Evolutionary conservation across 2,888 invertebrate species (phyloP).

Genomic region (Heliconius erato): DNA sequence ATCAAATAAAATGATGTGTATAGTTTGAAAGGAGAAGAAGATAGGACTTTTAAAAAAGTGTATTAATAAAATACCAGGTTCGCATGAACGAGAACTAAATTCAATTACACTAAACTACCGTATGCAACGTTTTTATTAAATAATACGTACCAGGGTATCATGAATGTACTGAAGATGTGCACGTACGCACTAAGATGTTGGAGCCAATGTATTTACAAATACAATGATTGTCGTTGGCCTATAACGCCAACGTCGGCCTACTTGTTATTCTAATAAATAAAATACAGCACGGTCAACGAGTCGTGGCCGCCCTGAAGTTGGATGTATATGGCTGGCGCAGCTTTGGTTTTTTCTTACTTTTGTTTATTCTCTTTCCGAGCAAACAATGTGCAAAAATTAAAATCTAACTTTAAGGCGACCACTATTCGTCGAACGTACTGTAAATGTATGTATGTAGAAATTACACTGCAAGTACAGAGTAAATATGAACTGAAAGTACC

Average conservation of each 20-base stretch:
- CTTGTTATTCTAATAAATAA: constrained; percentile 7
- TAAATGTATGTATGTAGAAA: not conserved
- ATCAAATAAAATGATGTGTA: not conserved
- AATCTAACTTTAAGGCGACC: not conserved
- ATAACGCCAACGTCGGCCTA: not conserved
- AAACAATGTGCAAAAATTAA: no score
- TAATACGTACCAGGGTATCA: constrained; percentile 9
- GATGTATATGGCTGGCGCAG: no score
- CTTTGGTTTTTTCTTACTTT: no score
- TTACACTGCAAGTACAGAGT: constrained; percentile 2
- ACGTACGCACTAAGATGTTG: not conserved
- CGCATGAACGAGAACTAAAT: not conserved
- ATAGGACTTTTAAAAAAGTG: not conserved
- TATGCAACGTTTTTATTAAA: constrained; percentile 13
- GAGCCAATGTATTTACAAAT: not conserved
- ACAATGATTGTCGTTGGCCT: not conserved
- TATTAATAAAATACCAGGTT: not conserved
- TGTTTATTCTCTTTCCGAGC: no score
- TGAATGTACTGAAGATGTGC: not conserved
- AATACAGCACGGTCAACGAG: not conserved
- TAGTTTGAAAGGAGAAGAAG: not conserved
- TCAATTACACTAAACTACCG: not conserved
- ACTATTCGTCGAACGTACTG: not conserved
- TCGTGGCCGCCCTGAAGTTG: not conserved
- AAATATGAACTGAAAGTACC: constrained; percentile 24